Evolutionary conservation across 2,888 invertebrate species (phyloP).

Genomic region (Sphaerophoria rueppellii): DNA sequence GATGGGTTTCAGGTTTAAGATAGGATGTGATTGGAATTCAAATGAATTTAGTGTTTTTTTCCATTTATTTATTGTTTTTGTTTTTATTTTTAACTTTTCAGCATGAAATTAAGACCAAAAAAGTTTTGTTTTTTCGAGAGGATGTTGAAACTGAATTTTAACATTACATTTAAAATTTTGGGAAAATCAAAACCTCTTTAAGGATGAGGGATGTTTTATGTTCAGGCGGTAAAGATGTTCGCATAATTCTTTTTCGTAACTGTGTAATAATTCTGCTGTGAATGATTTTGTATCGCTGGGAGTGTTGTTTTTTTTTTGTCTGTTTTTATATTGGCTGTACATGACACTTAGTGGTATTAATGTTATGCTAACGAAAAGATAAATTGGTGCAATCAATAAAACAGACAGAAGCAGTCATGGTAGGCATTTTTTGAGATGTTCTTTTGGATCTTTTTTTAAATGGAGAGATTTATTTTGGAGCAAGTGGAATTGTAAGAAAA

Average conservation of each 20-base stretch:
- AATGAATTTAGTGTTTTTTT: constrained; percentile 50
- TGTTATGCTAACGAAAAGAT: constrained; percentile 6
- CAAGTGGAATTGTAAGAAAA: constrained; percentile 3
- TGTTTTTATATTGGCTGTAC: constrained; percentile 9
- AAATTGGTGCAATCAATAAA: constrained; percentile 57
- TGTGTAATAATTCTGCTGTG: background rate
- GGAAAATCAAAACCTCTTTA: background rate
- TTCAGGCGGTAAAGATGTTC: background rate
- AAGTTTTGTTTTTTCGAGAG: constrained; percentile 41
- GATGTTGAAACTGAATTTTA: background rate
- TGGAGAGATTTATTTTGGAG: background rate
- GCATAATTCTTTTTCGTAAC: constrained; percentile 11
- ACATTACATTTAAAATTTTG: constrained; percentile 6
- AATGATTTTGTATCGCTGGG: constrained; percentile 6
- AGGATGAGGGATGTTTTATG: background rate
- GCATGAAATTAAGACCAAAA: constrained; percentile 24
- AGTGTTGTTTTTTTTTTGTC: background rate
- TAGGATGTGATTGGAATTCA: constrained; percentile 66
- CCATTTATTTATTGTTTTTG: too few relatives aligned
- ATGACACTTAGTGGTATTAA: constrained; percentile 27
- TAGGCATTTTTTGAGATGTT: constrained; percentile 4
- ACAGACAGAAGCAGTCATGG: constrained; percentile 19
- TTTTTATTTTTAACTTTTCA: constrained; percentile 40
- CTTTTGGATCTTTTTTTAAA: background rate
- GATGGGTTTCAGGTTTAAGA: constrained; percentile 19